These are phyloP conservation scores for Zaprionus vittiger DNA, from an alignment of 1,140 invertebrate genomes.

Conservation along the genomic window DNA sequence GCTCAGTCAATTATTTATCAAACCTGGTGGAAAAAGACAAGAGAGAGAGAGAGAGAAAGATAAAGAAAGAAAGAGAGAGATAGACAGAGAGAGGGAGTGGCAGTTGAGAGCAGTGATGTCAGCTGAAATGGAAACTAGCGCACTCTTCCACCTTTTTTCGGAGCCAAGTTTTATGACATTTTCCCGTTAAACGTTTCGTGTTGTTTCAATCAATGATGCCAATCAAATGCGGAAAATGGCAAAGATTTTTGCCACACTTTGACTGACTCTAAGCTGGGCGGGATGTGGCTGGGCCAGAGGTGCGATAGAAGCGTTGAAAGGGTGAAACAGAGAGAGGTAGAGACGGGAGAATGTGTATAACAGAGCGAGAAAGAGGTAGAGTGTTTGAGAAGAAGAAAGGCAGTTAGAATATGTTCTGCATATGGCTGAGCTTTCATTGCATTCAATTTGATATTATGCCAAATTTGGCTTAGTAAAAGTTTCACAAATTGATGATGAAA, in stretches of 20 bases:
- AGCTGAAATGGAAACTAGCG: slow-evolving; percentile 54
- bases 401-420: neutral
- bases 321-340: neutral
- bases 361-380: neutral
- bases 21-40: slow-evolving; percentile 37
- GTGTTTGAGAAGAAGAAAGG: neutral
- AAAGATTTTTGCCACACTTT: slow-evolving; percentile 66
- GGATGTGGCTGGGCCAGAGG: neutral
- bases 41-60: neutral
- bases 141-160: slow-evolving; percentile 60
- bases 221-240: slow-evolving; percentile 63
- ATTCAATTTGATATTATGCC: neutral
- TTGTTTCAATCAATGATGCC: slow-evolving; percentile 82
- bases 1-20: slow-evolving; percentile 59
- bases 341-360: neutral
- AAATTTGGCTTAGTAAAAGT: neutral
- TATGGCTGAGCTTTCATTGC: neutral
- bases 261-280: slow-evolving; percentile 29
- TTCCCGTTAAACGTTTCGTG: slow-evolving; percentile 76
- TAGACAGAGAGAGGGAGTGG: neutral
- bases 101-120: slow-evolving; percentile 14
- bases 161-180: slow-evolving; percentile 62
- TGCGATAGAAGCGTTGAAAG: neutral
- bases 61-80: slow-evolving; percentile 6
- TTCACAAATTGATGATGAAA: neutral